phyloP scores from a whole-genome alignment of 2,888 invertebrate species.

The Seira musarum region DNA sequence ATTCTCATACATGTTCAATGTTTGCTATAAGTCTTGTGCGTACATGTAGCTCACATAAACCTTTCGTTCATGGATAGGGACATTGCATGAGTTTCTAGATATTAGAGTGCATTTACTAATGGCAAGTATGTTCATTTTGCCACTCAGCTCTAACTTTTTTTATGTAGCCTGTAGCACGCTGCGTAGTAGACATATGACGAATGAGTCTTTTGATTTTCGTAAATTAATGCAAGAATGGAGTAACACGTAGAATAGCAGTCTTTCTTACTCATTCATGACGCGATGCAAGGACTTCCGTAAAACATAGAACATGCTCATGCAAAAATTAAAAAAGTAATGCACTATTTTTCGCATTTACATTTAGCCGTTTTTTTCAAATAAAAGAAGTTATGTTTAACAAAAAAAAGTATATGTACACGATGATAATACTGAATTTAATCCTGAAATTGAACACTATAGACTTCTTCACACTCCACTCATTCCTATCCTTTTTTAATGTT shows the following conservation, averaged over 20 bases:
- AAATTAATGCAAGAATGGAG: too few relatives aligned
- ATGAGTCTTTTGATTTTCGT: too few relatives aligned
- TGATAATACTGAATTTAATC: too few relatives aligned
- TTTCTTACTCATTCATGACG: background rate
- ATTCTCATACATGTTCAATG: background rate
- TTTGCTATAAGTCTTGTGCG: background rate
- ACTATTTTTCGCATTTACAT: background rate
- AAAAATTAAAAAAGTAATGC: background rate
- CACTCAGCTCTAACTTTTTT: background rate
- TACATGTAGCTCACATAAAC: slow-evolving; percentile 9
- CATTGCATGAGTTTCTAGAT: background rate
- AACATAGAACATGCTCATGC: background rate
- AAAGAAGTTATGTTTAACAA: too few relatives aligned
- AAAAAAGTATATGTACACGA: too few relatives aligned
- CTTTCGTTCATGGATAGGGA: background rate
- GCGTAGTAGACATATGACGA: too few relatives aligned
- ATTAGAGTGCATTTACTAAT: background rate
- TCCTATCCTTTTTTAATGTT: too few relatives aligned
- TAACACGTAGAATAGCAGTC: slow-evolving; percentile 3
- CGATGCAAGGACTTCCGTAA: background rate
- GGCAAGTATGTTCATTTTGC: background rate
- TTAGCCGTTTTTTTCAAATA: background rate
- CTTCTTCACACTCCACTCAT: too few relatives aligned
- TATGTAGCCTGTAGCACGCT: too few relatives aligned
- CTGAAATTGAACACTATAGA: too few relatives aligned